Conservation (phyloP, 1,140 invertebrate genomes). For the Drosophila seguyi region DNA sequence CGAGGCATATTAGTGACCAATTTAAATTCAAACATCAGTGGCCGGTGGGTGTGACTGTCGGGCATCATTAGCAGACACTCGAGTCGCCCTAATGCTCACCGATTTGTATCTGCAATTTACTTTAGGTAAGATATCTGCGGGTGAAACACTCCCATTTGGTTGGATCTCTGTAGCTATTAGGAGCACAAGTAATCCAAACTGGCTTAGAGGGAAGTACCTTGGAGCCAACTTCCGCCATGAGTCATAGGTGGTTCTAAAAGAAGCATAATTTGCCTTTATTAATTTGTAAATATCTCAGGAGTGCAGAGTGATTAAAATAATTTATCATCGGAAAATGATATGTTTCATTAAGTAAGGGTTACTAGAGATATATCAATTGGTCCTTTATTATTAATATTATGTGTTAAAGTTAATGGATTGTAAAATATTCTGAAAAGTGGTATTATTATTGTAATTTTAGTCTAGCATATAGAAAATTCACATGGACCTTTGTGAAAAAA, state of each 20-base stretch:
- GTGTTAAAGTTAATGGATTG: background rate
- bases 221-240: background rate
- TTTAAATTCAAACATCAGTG: constrained; percentile 69
- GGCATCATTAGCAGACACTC: constrained; percentile 61
- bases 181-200: background rate
- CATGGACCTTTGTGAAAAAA: background rate
- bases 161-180: background rate
- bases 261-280: too few species aligned
- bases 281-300: too few species aligned
- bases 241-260: too few species aligned
- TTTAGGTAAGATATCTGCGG: constrained; percentile 3
- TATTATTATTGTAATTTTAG: background rate
- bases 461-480: background rate
- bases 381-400: too few species aligned
- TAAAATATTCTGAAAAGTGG: background rate
- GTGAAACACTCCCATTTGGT: background rate
- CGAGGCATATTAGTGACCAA: constrained; percentile 75
- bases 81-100: constrained; percentile 22
- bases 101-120: constrained; percentile 32
- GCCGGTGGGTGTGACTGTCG: constrained; percentile 53
- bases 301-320: background rate
- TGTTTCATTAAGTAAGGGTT: background rate
- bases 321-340: background rate
- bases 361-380: background rate
- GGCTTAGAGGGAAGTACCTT: background rate